These are phyloP conservation scores for Drosophila macrothrix DNA, from an alignment of 2,888 invertebrate species.

Conservation along the genomic window DNA sequence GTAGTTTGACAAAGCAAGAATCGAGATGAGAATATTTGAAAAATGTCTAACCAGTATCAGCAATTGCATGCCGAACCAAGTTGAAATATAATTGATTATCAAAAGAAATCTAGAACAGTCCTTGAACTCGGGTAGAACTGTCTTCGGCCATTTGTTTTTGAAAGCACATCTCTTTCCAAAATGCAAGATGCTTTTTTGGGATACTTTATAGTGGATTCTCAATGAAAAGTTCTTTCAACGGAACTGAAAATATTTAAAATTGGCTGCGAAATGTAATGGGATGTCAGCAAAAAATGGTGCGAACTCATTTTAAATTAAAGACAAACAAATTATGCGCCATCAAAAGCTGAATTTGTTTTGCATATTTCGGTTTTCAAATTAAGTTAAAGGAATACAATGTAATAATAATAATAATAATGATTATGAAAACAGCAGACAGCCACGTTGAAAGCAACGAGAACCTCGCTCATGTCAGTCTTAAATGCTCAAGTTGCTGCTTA, in stretches of 20 bases:
- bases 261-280: not conserved
- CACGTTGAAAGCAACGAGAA: constrained; percentile 1
- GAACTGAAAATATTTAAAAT: not conserved
- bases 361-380: constrained; percentile 65
- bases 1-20: constrained; percentile 5
- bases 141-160: not conserved
- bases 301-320: constrained; percentile 72
- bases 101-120: not conserved
- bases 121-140: not conserved
- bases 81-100: not conserved
- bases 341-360: constrained; percentile 60
- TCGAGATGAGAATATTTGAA: not conserved
- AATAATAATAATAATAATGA: constrained; percentile 55
- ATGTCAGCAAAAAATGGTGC: constrained; percentile 12
- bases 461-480: constrained; percentile 51
- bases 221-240: not conserved
- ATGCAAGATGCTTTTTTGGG: not conserved
- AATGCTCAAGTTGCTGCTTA: constrained; percentile 59
- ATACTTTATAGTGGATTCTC: not conserved
- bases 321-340: constrained; percentile 72
- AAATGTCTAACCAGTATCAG: not conserved
- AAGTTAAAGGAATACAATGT: constrained; percentile 41
- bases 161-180: not conserved
- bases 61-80: not conserved
- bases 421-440: constrained; percentile 35